Evolutionary conservation across 2,113 vertebrate species (phyloP).

Genomic region (Leptodactylus fuscus): DNA sequence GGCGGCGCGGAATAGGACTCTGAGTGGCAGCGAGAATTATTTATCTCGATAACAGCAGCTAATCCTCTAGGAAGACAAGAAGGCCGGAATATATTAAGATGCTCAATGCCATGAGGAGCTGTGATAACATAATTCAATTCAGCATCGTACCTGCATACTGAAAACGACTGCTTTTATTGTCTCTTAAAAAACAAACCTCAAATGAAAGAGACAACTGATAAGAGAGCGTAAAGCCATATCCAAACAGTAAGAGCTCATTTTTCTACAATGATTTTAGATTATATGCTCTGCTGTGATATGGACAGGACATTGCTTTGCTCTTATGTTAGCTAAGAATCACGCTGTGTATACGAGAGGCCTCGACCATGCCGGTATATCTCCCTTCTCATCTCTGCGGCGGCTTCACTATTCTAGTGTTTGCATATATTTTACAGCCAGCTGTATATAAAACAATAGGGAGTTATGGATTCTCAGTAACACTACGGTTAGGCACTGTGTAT

Average conservation of each 20-base stretch:
- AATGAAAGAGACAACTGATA: conserved; percentile 23
- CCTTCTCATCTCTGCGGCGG: neutral
- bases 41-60: conserved; percentile 54
- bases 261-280: conserved; percentile 23
- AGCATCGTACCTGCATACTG: conserved; percentile 24
- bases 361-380: neutral
- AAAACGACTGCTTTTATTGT: conserved; percentile 10
- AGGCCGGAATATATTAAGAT: conserved; percentile 38
- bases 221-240: neutral
- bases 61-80: conserved; percentile 53
- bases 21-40: conserved; percentile 52
- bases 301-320: neutral
- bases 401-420: neutral
- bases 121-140: conserved; percentile 40
- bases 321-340: neutral
- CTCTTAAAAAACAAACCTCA: conserved; percentile 19
- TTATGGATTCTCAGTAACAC: neutral
- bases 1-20: conserved; percentile 12
- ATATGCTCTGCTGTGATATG: neutral
- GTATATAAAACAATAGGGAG: neutral
- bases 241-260: conserved; percentile 29
- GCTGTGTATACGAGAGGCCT: neutral
- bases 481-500: neutral
- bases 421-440: neutral
- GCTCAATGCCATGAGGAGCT: conserved; percentile 14